These are phyloP conservation scores for Megalopta genalis DNA, from an alignment of 1,140 invertebrate species.

Conservation along the genomic window DNA sequence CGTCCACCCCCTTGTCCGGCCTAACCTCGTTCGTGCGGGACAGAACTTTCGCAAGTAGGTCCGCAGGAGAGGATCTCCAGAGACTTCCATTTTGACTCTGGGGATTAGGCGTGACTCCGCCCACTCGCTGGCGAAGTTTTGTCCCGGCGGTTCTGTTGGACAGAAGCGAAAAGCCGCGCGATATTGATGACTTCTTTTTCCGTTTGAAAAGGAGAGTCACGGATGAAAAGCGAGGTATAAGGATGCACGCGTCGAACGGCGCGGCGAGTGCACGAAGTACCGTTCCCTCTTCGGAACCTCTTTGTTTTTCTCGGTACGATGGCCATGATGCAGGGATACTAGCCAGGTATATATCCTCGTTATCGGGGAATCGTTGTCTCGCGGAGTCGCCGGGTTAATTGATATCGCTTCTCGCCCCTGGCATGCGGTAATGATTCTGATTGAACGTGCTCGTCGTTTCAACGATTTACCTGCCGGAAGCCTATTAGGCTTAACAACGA, in stretches of 20 bases:
- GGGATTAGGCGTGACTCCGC: conserved; percentile 80
- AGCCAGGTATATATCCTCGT: conserved; percentile 1
- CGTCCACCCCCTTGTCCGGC: conserved; percentile 63
- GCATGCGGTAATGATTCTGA: conserved; percentile 19
- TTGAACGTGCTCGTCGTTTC: not conserved
- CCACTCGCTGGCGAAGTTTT: conserved; percentile 76
- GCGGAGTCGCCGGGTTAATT: conserved; percentile 14
- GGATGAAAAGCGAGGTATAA: conserved; percentile 30
- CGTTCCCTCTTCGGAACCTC: not conserved
- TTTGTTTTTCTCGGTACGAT: conserved; percentile 18
- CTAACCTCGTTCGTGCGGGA: conserved; percentile 64
- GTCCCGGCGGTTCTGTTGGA: conserved; percentile 66
- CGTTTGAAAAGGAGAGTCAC: conserved; percentile 41
- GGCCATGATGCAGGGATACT: conserved; percentile 20
- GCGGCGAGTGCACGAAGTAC: too few relatives aligned
- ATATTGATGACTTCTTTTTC: conserved; percentile 77
- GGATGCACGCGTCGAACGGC: not conserved
- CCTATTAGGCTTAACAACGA: too few relatives aligned
- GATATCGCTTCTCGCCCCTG: conserved; percentile 13
- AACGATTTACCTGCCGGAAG: conserved; percentile 18
- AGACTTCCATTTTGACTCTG: conserved; percentile 81
- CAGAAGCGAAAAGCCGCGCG: conserved; percentile 75
- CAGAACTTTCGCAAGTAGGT: conserved; percentile 68
- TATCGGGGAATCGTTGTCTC: conserved; percentile 18
- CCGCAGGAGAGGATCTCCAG: conserved; percentile 67